A percentile compares a stretch with the other conserved stretches of the same genome.
phyloP scores from a whole-genome alignment of 2,113 vertebrate species.

The Alectura lathami region DNA sequence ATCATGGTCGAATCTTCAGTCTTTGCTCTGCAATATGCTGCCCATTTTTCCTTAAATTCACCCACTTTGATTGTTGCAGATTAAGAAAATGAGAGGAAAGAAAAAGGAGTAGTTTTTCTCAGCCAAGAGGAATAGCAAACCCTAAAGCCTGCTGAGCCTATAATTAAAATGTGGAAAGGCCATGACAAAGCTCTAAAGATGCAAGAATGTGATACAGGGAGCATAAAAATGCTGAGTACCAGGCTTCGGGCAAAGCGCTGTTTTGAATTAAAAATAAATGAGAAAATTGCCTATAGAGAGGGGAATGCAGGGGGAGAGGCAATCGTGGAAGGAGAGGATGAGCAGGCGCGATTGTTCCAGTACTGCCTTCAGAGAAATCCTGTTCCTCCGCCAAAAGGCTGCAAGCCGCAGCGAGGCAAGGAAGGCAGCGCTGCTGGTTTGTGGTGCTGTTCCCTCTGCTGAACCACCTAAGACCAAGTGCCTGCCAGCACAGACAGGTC shows the following conservation, averaged over 20 bases:
- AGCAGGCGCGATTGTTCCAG: neutral
- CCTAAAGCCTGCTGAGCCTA: neutral
- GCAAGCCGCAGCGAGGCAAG: neutral
- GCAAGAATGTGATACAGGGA: constrained; percentile 11
- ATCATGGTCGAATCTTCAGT: neutral
- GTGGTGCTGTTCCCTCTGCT: neutral
- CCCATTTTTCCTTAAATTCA: neutral
- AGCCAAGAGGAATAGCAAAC: neutral
- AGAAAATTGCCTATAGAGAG: constrained; percentile 24
- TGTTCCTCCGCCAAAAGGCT: neutral
- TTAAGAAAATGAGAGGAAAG: neutral
- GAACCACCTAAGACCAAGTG: neutral
- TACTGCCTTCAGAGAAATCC: neutral
- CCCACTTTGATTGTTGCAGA: neutral
- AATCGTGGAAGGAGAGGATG: neutral
- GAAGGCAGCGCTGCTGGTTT: neutral
- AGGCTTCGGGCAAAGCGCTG: neutral
- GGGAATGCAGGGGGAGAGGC: neutral
- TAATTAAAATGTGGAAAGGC: constrained; percentile 7
- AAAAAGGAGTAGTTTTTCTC: neutral
- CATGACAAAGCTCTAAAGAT: neutral
- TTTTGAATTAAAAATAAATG: constrained; percentile 54
- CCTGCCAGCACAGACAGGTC: neutral
- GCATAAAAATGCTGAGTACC: constrained; percentile 26
- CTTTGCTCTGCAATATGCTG: neutral